These are phyloP conservation scores for Platyrinchus mystaceus DNA, from an alignment of 2,797 vertebrate species.

Conservation along the genomic window DNA sequence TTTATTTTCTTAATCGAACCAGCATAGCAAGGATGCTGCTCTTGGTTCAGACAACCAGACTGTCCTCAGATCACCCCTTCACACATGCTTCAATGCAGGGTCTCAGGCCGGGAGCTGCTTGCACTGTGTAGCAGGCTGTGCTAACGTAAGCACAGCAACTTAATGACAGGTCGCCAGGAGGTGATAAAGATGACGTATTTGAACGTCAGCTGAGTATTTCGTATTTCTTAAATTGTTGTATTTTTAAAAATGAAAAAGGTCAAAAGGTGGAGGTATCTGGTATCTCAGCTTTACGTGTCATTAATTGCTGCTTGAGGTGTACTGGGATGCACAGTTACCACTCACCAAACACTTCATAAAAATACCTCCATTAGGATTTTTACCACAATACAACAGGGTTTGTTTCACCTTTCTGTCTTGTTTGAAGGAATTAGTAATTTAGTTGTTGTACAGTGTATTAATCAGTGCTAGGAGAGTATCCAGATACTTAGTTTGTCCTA, in stretches of 20 bases:
- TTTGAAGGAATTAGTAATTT: neutral
- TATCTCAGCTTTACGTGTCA: neutral
- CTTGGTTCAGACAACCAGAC: neutral
- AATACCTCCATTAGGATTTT: neutral
- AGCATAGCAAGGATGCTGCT: neutral
- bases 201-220: neutral
- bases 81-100: neutral
- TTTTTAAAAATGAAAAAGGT: neutral
- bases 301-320: neutral
- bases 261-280: neutral
- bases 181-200: neutral
- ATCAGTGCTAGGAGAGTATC: neutral
- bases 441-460: neutral
- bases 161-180: neutral
- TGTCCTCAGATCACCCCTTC: constrained; percentile 37
- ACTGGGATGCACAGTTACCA: neutral
- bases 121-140: neutral
- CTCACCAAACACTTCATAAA: neutral
- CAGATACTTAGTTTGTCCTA: neutral
- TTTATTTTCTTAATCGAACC: neutral
- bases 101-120: neutral
- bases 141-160: neutral
- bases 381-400: neutral
- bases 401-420: neutral
- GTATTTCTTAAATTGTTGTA: neutral